phyloP scores from a whole-genome alignment of 2,888 invertebrate species.

The Protodeltote pygarga region DNA sequence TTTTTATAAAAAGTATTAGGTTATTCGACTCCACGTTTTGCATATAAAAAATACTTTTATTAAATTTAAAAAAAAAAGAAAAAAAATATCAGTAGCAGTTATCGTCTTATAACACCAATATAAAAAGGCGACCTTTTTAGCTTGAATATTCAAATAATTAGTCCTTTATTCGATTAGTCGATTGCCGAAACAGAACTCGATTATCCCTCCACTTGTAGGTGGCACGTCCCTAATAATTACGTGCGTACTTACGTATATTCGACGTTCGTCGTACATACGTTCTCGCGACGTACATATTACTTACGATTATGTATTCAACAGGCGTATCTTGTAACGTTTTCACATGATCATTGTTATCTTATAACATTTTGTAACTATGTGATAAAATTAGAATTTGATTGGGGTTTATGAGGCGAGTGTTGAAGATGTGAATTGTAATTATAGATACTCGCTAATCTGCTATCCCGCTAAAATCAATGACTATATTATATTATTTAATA shows the following conservation, averaged over 20 bases:
- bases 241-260: slow-evolving; percentile 7
- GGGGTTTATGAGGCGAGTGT: background rate
- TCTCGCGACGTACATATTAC: no score
- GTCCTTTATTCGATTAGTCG: slow-evolving; percentile 28
- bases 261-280: no score
- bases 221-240: slow-evolving; percentile 15
- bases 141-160: slow-evolving; percentile 33
- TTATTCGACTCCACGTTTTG: no score
- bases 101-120: no score
- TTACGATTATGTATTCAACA: slow-evolving; percentile 24
- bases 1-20: no score
- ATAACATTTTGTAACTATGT: slow-evolving; percentile 16
- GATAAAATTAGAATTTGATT: slow-evolving; percentile 7
- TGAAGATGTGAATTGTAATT: background rate
- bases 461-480: no score
- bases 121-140: no score
- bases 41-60: no score
- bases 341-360: slow-evolving; percentile 28
- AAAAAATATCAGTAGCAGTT: no score
- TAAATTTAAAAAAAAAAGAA: no score
- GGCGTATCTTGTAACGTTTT: slow-evolving; percentile 17
- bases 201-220: slow-evolving; percentile 3
- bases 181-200: slow-evolving; percentile 14
- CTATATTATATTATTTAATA: no score
- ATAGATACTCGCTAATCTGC: no score